These are phyloP conservation scores for Drosophila siamana DNA, from an alignment of 2,888 invertebrate genomes.

Conservation along the genomic window DNA sequence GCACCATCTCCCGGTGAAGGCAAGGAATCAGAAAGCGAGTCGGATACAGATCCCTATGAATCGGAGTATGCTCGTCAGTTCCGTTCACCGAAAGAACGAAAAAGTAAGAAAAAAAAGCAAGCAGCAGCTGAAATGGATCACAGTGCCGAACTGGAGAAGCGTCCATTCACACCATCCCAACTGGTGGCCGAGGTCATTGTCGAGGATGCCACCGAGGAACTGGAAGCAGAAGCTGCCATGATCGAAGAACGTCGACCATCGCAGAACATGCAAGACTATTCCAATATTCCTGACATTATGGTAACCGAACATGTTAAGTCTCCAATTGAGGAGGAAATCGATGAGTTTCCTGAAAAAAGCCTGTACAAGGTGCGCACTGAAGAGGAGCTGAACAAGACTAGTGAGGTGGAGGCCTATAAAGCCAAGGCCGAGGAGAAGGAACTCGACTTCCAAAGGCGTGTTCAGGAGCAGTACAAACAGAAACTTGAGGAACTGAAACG, in stretches of 20 bases:
- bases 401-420: slow-evolving; percentile 79
- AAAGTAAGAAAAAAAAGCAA: slow-evolving; percentile 82
- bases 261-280: slow-evolving; percentile 85
- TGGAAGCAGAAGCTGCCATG: slow-evolving; percentile 82
- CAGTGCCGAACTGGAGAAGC: slow-evolving; percentile 81
- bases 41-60: slow-evolving; percentile 86
- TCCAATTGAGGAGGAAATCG: slow-evolving; percentile 77
- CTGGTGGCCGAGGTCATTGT: slow-evolving; percentile 84
- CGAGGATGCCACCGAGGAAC: slow-evolving; percentile 84
- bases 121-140: slow-evolving; percentile 84
- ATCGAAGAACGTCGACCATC: slow-evolving; percentile 80
- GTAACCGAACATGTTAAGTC: slow-evolving; percentile 85
- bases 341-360: slow-evolving; percentile 83
- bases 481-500: slow-evolving; percentile 88
- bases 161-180: slow-evolving; percentile 84
- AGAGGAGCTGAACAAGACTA: slow-evolving; percentile 82
- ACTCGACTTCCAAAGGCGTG: slow-evolving; percentile 85
- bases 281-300: slow-evolving; percentile 84
- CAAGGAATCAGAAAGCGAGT: slow-evolving; percentile 86
- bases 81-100: slow-evolving; percentile 83
- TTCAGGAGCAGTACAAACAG: slow-evolving; percentile 86
- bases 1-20: slow-evolving; percentile 74
- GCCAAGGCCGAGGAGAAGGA: slow-evolving; percentile 80
- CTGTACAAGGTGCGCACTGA: slow-evolving; percentile 84
- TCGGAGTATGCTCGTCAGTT: slow-evolving; percentile 86